Conservation (phyloP, 2,113 vertebrate species). For the Dicentrarchus labrax region DNA sequence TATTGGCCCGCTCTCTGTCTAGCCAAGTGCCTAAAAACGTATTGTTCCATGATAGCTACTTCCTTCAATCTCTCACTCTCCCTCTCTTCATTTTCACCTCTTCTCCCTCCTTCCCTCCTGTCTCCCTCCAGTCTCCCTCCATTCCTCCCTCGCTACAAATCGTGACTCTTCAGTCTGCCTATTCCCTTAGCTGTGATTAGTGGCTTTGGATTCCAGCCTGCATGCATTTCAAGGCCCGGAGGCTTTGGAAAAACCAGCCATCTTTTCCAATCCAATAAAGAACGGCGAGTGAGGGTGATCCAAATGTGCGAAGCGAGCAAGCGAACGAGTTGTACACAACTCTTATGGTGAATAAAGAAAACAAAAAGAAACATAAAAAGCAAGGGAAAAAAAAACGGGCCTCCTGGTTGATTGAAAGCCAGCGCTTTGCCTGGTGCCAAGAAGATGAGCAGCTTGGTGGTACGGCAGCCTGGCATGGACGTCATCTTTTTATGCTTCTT, state of each 20-base stretch:
- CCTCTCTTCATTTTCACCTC: constrained; percentile 47
- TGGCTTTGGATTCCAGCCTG: constrained; percentile 76
- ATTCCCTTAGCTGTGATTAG: constrained; percentile 76
- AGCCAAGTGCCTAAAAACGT: constrained; percentile 14
- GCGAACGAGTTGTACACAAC: constrained; percentile 55
- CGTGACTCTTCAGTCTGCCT: constrained; percentile 71
- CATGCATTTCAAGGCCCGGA: constrained; percentile 72
- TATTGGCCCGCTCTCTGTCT: constrained; percentile 30
- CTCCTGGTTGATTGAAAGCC: constrained; percentile 67
- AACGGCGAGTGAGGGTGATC: constrained; percentile 60
- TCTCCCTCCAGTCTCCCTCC: neutral
- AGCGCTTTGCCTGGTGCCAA: constrained; percentile 56
- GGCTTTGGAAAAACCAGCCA: constrained; percentile 60
- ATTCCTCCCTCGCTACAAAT: constrained; percentile 56
- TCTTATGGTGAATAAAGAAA: constrained; percentile 63
- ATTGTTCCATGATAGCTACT: constrained; percentile 30
- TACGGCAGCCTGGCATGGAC: constrained; percentile 45
- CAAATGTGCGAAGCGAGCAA: constrained; percentile 70
- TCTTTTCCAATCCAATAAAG: constrained; percentile 71
- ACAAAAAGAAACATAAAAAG: constrained; percentile 63
- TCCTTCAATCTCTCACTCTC: constrained; percentile 8
- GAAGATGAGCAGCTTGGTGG: constrained; percentile 69
- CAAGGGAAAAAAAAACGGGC: constrained; percentile 1
- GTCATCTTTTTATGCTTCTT: constrained; percentile 49
- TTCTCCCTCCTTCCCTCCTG: constrained; percentile 15